Evolutionary conservation across 2,113 vertebrate genomes (phyloP).

Genomic region (Capricornis sumatraensis): DNA sequence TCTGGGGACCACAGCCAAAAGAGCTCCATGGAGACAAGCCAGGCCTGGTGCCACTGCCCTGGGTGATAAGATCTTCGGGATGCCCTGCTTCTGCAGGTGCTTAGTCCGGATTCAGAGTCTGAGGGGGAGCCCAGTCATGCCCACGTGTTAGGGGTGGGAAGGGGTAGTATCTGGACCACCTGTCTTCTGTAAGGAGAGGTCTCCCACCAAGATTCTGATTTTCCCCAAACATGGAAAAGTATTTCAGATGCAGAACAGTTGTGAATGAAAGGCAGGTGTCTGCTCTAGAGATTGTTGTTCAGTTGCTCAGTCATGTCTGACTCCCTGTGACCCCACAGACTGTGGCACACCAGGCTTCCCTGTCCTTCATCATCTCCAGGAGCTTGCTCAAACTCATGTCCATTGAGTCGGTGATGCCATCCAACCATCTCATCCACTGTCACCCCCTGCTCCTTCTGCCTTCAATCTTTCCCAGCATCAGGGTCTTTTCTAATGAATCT

Average conservation of each 20-base stretch:
- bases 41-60: neutral
- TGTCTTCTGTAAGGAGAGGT: neutral
- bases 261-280: neutral
- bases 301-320: neutral
- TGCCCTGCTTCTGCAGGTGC: neutral
- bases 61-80: neutral
- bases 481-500: neutral
- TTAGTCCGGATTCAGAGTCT: neutral
- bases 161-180: neutral
- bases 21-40: neutral
- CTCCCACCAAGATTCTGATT: neutral
- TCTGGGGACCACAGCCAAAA: neutral
- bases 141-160: accelerated
- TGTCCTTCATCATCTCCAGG: neutral
- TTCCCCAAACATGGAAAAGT: neutral
- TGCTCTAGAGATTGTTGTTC: neutral
- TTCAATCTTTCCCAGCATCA: neutral
- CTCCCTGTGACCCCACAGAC: neutral
- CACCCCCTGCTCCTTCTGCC: neutral
- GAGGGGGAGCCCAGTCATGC: neutral
- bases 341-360: neutral
- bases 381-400: neutral
- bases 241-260: neutral
- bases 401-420: neutral
- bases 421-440: neutral